A percentile compares a stretch with the other conserved stretches of the same genome.
Conservation (phyloP, 2,888 invertebrate genomes). For the Lumbricus terrestris region DNA sequence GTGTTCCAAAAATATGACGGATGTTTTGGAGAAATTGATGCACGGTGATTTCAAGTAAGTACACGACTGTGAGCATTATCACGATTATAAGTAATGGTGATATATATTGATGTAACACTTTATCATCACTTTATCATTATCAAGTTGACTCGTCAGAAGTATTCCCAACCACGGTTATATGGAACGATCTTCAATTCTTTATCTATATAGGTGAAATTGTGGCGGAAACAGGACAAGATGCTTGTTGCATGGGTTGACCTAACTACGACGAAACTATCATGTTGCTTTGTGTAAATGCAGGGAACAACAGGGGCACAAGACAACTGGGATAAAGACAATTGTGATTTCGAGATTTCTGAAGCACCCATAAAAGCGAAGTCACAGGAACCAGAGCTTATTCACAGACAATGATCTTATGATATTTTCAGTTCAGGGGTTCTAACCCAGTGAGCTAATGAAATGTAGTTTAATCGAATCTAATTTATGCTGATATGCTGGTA, state of each 20-base stretch:
- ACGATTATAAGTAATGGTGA: not conserved
- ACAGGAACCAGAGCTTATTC: too few species aligned
- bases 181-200: not conserved
- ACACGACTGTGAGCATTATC: not conserved
- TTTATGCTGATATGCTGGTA: not conserved
- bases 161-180: not conserved
- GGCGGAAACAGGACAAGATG: not conserved
- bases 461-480: not conserved
- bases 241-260: too few species aligned
- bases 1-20: constrained; percentile 77
- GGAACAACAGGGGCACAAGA: not conserved
- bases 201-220: not conserved
- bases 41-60: constrained; percentile 65
- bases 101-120: not conserved
- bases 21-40: constrained; percentile 75
- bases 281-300: not conserved
- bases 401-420: too few species aligned
- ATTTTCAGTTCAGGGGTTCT: not conserved
- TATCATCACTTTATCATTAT: not conserved
- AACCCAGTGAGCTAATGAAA: not conserved
- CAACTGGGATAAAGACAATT: not conserved
- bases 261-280: not conserved
- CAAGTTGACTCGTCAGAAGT: not conserved
- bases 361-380: too few species aligned
- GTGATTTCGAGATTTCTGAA: too few species aligned